A percentile compares a stretch with the other conserved stretches of the same genome.
Conservation (phyloP, 1,140 invertebrate genomes). For the Drosophila repletoides region DNA sequence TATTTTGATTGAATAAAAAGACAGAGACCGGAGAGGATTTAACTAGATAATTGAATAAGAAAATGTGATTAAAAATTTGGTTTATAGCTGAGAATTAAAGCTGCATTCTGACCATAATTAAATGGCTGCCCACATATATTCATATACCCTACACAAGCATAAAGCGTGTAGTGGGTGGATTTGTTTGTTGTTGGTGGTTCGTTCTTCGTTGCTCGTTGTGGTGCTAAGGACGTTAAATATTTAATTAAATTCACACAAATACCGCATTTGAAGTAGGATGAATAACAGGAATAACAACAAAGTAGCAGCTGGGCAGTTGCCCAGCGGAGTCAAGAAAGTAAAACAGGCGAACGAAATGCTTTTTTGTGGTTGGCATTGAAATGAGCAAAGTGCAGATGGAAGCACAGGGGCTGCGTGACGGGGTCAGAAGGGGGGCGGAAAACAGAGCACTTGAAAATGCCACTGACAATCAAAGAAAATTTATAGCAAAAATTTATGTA, state of each 20-base stretch:
- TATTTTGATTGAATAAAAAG: no score
- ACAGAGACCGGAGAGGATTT: no score
- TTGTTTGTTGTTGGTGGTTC: no score
- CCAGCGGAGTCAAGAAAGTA: slow-evolving; percentile 56
- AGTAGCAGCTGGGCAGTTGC: slow-evolving; percentile 5
- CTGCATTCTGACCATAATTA: slow-evolving; percentile 5
- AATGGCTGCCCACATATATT: slow-evolving; percentile 2
- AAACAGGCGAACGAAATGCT: slow-evolving; percentile 61
- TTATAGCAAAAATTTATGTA: slow-evolving; percentile 77
- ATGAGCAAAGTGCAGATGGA: slow-evolving; percentile 56
- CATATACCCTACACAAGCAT: no score
- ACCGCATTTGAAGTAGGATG: slow-evolving; percentile 48
- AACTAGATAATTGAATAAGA: no score
- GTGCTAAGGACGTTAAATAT: slow-evolving; percentile 63
- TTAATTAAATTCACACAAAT: slow-evolving; percentile 74
- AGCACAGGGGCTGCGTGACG: neutral
- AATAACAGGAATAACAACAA: no score
- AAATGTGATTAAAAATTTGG: no score
- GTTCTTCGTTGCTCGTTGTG: no score
- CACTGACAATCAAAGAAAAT: slow-evolving; percentile 78
- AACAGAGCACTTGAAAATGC: slow-evolving; percentile 64
- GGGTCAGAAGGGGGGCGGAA: neutral
- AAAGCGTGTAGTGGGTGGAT: neutral
- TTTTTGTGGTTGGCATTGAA: slow-evolving; percentile 75
- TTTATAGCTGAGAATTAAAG: neutral